Base-by-base conservation (phyloP, 2,888 invertebrate species). In the Smittia sp. region DNA sequence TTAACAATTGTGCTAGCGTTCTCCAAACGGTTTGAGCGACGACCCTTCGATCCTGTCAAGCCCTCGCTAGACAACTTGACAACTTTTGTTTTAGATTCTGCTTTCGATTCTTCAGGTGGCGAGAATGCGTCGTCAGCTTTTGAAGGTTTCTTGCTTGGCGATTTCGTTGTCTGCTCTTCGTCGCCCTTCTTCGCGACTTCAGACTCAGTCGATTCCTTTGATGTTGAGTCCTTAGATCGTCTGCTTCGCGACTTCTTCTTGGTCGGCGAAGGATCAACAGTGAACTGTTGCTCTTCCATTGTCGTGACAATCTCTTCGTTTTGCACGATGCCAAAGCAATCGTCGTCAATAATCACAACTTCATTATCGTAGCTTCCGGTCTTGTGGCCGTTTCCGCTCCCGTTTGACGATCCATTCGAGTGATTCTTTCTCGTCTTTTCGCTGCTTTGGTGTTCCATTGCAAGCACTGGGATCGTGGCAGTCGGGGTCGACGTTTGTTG, bases 1-100 rank as follows among this genome's bases (percentile, higher is more conserved):
- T 72, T 72, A 6, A 72, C 72, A 58, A 72, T 62, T 38, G 72
- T 72, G 38, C 72, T 72, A 9, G 72, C 72, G 62, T 72, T 72
- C 25, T 62, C 38, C 1, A 72, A 25, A 11, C 72, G 62, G 39
- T 72, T 58, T 3, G 72, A 58, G 20, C 70, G 65, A 39, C 38
- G 72, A n/a, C 39, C 20, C 24, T 32, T 18, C 4, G 11, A 32
- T 20, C 24, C 13, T 22, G 20, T 11, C 9, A 62, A 24, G n/a
- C 1, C 20, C 2, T 52, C 54, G 3, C 20, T 3, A 18, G 24
- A 54, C 15, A 70, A 25, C 41, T 70, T 52, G 11, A 32, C 52
- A 18, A 70, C 18, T 54, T 70, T 52, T 20, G 41, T 68, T 67
- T 69, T 32, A 6, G 11, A 7, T 18, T n/a, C 9, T 3, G 18